Percentiles rank a stretch among this genome's conserved stretches.
These are phyloP conservation scores for Pangasius krempfi DNA, from an alignment of 2,797 vertebrate species.

Conservation along the genomic window DNA sequence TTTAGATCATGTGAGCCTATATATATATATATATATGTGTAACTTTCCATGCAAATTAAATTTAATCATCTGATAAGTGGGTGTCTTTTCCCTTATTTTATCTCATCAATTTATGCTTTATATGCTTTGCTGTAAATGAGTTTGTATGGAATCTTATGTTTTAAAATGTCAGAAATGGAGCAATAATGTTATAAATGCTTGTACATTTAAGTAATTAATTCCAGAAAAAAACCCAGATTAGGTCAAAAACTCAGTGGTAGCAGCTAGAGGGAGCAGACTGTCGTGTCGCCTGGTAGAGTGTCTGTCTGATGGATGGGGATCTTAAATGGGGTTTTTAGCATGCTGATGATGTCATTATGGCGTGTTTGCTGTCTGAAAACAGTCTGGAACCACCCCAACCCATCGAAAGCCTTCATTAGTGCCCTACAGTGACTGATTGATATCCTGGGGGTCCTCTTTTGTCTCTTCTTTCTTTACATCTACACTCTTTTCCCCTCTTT, in stretches of 20 bases:
- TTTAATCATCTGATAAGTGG: background rate
- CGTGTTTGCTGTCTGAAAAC: constrained; percentile 28
- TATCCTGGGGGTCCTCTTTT: constrained; percentile 5
- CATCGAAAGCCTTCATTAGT: constrained; percentile 21
- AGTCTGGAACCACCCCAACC: constrained; percentile 14
- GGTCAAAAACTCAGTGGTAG: background rate
- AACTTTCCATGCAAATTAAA: background rate
- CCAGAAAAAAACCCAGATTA: constrained; percentile 1
- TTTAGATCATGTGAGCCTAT: background rate
- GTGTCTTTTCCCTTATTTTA: background rate
- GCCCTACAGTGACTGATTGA: constrained; percentile 32
- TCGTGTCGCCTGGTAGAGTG: background rate
- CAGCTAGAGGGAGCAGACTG: background rate
- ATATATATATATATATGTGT: too few relatives aligned
- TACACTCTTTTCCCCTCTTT: background rate
- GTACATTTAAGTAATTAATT: background rate
- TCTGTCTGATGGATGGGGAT: constrained; percentile 27
- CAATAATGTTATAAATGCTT: background rate
- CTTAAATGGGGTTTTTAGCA: constrained; percentile 25
- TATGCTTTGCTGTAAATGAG: background rate
- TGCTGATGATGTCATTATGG: constrained; percentile 50
- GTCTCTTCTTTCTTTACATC: constrained; percentile 12
- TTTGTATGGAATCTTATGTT: background rate
- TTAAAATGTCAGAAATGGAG: background rate
- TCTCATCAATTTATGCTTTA: background rate